phyloP scores from a whole-genome alignment of 2,888 invertebrate genomes.

The Drosophila differens region DNA sequence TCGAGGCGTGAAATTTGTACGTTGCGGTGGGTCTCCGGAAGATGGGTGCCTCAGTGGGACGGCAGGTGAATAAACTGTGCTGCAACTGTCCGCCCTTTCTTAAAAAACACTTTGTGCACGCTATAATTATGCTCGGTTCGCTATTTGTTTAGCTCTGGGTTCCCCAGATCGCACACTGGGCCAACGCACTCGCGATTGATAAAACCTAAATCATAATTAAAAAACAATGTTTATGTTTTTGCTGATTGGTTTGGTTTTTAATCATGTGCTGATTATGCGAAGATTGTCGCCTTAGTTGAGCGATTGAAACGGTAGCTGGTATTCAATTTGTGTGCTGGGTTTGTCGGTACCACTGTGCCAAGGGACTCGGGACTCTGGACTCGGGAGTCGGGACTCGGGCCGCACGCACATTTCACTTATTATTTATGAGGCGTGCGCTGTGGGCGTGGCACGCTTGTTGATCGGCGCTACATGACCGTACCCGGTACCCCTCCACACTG shows the following conservation, averaged over 20 bases:
- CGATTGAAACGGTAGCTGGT: conserved; percentile 6
- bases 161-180: conserved; percentile 44
- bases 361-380: conserved; percentile 15
- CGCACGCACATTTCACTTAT: conserved; percentile 77
- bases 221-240: background rate
- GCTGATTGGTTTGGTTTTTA: background rate
- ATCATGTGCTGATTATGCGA: background rate
- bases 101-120: conserved; percentile 78
- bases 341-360: conserved; percentile 48
- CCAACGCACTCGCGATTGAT: background rate
- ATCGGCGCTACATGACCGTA: conserved; percentile 77
- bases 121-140: conserved; percentile 81
- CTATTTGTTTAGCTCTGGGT: conserved; percentile 80
- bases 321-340: background rate
- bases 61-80: conserved; percentile 84
- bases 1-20: conserved; percentile 81
- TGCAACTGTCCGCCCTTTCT: conserved; percentile 83
- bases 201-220: background rate
- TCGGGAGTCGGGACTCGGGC: conserved; percentile 23
- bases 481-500: conserved; percentile 1
- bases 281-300: background rate
- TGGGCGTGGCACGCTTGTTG: conserved; percentile 83
- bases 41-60: conserved; percentile 25
- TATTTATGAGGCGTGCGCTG: conserved; percentile 84
- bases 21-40: conserved; percentile 39